Evolutionary conservation across 2,797 vertebrate species (phyloP), one percentile per base, ranked within the genome.

Genomic region (Lacerta bilineata): DNA sequence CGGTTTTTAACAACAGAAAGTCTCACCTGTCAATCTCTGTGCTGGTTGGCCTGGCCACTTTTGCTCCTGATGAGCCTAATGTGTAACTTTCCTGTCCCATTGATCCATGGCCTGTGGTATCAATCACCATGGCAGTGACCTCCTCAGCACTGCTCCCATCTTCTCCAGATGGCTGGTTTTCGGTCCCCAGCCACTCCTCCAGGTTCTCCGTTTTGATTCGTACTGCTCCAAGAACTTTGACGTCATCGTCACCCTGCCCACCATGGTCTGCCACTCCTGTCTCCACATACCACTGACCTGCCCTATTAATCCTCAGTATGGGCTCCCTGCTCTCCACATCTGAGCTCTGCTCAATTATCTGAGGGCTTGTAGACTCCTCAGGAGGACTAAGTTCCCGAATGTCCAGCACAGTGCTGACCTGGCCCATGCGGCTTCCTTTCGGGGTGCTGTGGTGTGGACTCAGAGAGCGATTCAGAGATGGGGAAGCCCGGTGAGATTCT

Each of bases 231-330:
- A 98, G 96, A 43, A 97, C 95, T 39, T 97, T 96, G 41, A 98
- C 95, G 0, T 97, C 97, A 0, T 97, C 97, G 0, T 97, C 97
- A 0, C 92, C 98, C 41, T 97, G 98, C 46, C 95, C 96, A 2
- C 97, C 96, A 0, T 94, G 96, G 82, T 97, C 97, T 4, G 96
- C 96, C 39, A 96, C 41, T 1, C 93, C 98, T 0, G 98, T 98
- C 95, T 99, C 98, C 41, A 99, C 98, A 1, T 99, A 99, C 98
- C 99, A 99, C 95, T 99, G 99, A 20, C 99, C 99, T 0, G 98
- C 98, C 59, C 98, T 97, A 95, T 99, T 98, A 87, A 99, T 99
- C 76, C 98, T 98, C 10, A 99, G 97, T 89, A 99, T 98, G 25
- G 98, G 98, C 91, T 99, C 98, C 88, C 98, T 98, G 87, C 97